Conservation (phyloP, 2,113 vertebrate species). For the Psittacara wagleri region DNA sequence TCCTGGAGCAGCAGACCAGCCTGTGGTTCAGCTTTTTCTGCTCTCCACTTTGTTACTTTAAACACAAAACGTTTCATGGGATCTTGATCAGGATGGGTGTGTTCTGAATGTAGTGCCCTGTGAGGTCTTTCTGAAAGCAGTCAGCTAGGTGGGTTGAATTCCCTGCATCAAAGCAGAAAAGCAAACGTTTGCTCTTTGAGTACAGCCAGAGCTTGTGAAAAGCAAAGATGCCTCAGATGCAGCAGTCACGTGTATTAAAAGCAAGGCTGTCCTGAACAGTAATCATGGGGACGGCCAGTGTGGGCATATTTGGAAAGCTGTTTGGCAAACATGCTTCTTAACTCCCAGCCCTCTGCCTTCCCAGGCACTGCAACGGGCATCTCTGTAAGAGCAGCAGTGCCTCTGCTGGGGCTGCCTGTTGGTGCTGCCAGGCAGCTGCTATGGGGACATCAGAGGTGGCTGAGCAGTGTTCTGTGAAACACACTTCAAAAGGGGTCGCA, state of each 20-base stretch:
- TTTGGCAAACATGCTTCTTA: background rate
- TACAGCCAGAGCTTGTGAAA: background rate
- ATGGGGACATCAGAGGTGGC: accelerated
- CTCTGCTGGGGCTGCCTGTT: background rate
- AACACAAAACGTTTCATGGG: background rate
- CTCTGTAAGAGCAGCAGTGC: background rate
- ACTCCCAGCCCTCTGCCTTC: background rate
- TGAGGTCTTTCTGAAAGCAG: background rate
- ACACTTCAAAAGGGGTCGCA: background rate
- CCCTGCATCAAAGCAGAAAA: background rate
- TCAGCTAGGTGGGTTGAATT: background rate
- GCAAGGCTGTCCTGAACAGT: background rate
- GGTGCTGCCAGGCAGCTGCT: background rate
- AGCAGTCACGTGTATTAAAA: background rate
- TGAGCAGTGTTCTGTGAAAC: background rate
- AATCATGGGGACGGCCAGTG: background rate
- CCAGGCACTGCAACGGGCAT: background rate
- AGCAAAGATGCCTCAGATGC: background rate
- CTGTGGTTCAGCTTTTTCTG: background rate
- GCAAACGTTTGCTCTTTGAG: background rate
- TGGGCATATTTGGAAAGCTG: background rate
- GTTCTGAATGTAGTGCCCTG: background rate
- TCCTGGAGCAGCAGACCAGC: background rate
- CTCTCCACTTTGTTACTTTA: background rate
- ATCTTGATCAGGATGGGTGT: background rate